Evolutionary conservation across 2,797 vertebrate species (phyloP), one percentile per base, ranked within the genome.

Genomic region (Notolabrus celidotus): DNA sequence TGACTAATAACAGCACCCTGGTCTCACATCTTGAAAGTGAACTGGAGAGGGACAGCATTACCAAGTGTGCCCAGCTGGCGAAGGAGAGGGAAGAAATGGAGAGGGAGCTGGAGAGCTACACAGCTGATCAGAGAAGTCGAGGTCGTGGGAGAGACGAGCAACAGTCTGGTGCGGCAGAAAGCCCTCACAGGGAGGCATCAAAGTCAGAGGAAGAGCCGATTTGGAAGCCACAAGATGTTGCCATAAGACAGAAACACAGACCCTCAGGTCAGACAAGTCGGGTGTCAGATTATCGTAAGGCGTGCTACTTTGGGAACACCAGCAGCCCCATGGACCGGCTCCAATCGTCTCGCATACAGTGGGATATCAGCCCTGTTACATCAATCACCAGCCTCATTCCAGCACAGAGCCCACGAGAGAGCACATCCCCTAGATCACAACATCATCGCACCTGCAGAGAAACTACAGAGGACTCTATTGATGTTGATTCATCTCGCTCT

Each of bases 331-430:
- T 93, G 91, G 92, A 93, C 43, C 84, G 82, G 11, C 77, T 87
- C 60, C 71, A 88, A 20, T 42, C 86, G 2, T 71, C 90, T 54
- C 79, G 62, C 52, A 91, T 95, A 38, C 91, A 93, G 23, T 95
- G 95, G 95, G 93, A 95, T 73, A 89, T 95, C 17, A 95, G 95
- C 63, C 95, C 95, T 1, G 93, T 95, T 10, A 89, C 84, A 1
- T 93, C 93, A 0, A 53, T 82, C 51, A 92, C 92, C 47, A 90
- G 71, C 71, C 89, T 92, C 39, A 71, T 94, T 50, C 92, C 93
- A 50, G 80, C 61, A 15, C 87, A 77, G 33, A 90, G 71, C 46
- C 82, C 80, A 38, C 34, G 36, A 27, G 80, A 91, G 10, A 77
- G 63, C 46, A 46, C 77, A 1, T 82, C 85, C 0, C 68, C 81